Evolutionary conservation across 2,113 vertebrate genomes (phyloP).

Genomic region (Meles meles): DNA sequence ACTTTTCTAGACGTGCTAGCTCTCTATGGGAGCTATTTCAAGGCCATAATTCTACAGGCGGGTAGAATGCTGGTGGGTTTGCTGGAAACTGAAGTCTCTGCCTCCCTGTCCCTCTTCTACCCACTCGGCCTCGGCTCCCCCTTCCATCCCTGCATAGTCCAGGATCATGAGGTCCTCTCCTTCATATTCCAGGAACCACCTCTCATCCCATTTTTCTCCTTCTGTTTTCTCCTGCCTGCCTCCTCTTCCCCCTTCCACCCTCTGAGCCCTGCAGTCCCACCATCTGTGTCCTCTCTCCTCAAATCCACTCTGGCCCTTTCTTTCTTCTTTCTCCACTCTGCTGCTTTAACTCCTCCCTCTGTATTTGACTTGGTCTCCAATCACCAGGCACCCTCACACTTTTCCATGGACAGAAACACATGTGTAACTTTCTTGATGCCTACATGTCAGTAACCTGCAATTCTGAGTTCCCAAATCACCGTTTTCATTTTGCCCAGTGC

Average conservation of each 20-base stretch:
- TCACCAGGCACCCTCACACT: constrained; percentile 56
- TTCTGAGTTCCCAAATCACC: not conserved
- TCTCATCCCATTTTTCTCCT: not conserved
- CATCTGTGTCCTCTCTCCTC: not conserved
- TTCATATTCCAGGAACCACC: not conserved
- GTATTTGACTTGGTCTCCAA: constrained; percentile 49
- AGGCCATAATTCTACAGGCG: not conserved
- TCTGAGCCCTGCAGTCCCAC: not conserved
- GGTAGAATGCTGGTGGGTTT: not conserved
- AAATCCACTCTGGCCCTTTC: not conserved
- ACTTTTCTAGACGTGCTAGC: constrained; percentile 27
- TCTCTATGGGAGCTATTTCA: not conserved
- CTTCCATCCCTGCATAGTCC: not conserved
- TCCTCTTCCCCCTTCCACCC: not conserved
- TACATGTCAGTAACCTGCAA: not conserved
- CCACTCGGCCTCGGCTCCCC: not conserved
- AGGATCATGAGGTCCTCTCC: not conserved
- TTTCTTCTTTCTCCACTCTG: not conserved
- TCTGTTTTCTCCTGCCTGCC: not conserved
- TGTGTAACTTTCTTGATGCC: constrained; percentile 29
- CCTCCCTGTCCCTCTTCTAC: not conserved
- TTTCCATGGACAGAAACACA: constrained; percentile 63
- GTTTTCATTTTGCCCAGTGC: not conserved
- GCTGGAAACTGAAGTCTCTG: not conserved
- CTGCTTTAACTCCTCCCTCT: constrained; percentile 68